A percentile compares a stretch with the other conserved stretches of the same genome.
phyloP scores from a whole-genome alignment of 1,140 invertebrate species.

The Philopotamus ludificatus region DNA sequence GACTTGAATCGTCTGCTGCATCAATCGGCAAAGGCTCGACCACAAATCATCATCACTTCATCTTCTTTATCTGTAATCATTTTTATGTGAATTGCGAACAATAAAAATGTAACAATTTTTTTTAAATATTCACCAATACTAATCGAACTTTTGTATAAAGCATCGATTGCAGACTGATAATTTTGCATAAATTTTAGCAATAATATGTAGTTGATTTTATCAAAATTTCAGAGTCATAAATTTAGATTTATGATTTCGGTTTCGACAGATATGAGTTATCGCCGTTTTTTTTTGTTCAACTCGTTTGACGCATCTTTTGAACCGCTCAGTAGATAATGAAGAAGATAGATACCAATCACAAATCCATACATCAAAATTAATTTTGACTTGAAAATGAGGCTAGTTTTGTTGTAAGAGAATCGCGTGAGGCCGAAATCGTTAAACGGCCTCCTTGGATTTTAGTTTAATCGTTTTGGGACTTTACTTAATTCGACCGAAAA shows the following conservation, averaged over 20 bases:
- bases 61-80: not conserved
- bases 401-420: conserved; percentile 18
- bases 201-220: no score
- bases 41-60: conserved; percentile 27
- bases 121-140: no score
- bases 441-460: conserved; percentile 9
- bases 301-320: no score
- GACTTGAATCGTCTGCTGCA: not conserved
- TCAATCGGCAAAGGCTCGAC: conserved; percentile 1
- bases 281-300: no score
- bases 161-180: no score
- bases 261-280: no score
- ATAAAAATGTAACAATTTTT: no score
- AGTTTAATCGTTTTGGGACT: conserved; percentile 40
- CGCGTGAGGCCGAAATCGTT: conserved; percentile 28
- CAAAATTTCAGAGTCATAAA: no score
- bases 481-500: conserved; percentile 32
- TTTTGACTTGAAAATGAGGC: conserved; percentile 40
- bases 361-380: conserved; percentile 43
- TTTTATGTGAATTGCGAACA: conserved; percentile 7
- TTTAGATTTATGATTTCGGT: no score
- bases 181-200: no score
- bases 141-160: no score
- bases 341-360: conserved; percentile 34
- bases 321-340: no score